phyloP scores from a whole-genome alignment of 2,113 vertebrate genomes.

The Hymenochirus boettgeri region DNA sequence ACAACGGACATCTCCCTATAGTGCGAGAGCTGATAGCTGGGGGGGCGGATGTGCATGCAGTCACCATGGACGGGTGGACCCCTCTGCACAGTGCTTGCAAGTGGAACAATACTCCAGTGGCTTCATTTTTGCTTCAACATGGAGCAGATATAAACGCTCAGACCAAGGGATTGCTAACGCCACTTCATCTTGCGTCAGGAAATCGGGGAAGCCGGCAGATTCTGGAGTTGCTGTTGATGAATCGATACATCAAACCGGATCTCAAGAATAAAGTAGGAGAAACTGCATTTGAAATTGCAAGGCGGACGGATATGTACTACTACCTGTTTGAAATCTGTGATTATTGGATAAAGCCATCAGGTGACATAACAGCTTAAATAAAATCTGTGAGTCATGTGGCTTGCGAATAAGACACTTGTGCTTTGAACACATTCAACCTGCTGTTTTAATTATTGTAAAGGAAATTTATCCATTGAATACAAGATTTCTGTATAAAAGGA shows the following conservation, averaged over 20 bases:
- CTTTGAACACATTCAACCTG: too few relatives aligned
- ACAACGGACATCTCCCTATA: conserved; percentile 71
- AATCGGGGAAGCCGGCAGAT: conserved; percentile 71
- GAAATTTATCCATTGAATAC: too few relatives aligned
- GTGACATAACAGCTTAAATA: too few relatives aligned
- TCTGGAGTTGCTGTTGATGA: conserved; percentile 86
- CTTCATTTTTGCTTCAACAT: conserved; percentile 75
- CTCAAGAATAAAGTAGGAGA: conserved; percentile 80
- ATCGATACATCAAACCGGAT: conserved; percentile 71
- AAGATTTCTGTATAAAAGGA: too few relatives aligned
- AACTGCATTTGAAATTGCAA: conserved; percentile 78
- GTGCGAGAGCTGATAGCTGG: conserved; percentile 68
- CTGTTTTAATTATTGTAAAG: too few relatives aligned
- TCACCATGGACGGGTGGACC: conserved; percentile 88
- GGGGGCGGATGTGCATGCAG: conserved; percentile 69
- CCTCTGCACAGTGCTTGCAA: conserved; percentile 95
- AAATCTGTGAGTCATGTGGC: too few relatives aligned
- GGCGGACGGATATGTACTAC: conserved; percentile 73
- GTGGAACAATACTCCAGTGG: conserved; percentile 82
- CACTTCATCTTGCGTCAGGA: conserved; percentile 83
- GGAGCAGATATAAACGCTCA: conserved; percentile 87
- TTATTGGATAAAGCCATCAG: conserved; percentile 50
- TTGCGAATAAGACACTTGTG: too few relatives aligned
- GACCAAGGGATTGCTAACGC: conserved; percentile 82
- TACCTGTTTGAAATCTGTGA: conserved; percentile 89